Conservation (phyloP, 2,113 vertebrate genomes). For the Tragulus kanchil region DNA sequence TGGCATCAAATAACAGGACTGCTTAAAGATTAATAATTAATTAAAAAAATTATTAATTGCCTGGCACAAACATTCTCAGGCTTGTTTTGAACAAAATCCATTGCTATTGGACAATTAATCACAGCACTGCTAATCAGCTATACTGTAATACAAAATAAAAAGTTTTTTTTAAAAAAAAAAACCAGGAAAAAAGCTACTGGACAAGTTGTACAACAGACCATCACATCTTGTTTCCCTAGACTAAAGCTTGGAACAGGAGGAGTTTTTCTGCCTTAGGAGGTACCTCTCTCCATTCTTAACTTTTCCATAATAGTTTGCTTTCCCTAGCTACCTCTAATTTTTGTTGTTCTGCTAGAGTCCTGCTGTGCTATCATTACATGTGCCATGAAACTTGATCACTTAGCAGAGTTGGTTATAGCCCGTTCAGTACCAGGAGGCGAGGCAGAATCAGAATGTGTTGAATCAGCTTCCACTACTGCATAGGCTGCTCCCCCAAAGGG, state of each 20-base stretch:
- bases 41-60: not conserved
- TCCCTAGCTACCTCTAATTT: slow-evolving; percentile 53
- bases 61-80: not conserved
- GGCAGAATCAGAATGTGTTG: not conserved
- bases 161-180: not conserved
- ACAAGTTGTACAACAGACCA: not conserved
- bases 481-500: slow-evolving; percentile 14
- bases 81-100: not conserved
- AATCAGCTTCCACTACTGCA: slow-evolving; percentile 56
- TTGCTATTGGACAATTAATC: not conserved
- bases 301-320: slow-evolving; percentile 55
- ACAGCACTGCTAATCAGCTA: not conserved
- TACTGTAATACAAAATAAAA: not conserved
- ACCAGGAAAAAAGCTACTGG: not conserved
- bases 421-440: not conserved
- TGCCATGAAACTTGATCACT: slow-evolving; percentile 72
- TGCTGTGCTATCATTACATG: slow-evolving; percentile 55
- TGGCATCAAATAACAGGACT: not conserved
- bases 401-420: slow-evolving; percentile 50
- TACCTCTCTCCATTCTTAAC: not conserved
- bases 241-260: not conserved
- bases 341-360: slow-evolving; percentile 58
- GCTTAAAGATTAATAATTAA: not conserved
- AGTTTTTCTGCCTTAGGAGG: slow-evolving; percentile 6
- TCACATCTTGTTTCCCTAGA: slow-evolving; percentile 22